These are phyloP conservation scores for Eriosoma lanigerum DNA, from an alignment of 1,140 invertebrate species.

Conservation along the genomic window DNA sequence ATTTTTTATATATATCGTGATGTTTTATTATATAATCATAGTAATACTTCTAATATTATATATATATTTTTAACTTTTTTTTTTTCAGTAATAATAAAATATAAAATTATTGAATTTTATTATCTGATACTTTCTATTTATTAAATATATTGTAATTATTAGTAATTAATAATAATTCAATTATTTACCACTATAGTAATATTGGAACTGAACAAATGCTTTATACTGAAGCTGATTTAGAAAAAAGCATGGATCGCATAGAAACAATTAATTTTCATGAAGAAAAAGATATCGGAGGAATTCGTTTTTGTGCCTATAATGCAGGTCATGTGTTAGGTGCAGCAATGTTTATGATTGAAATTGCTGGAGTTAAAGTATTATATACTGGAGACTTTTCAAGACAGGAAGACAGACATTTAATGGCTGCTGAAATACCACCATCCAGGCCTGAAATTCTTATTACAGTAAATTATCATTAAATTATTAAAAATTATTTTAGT, in stretches of 20 bases:
- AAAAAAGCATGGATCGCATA: slow-evolving; percentile 97
- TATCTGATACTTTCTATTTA: too few relatives aligned
- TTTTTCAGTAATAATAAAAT: too few relatives aligned
- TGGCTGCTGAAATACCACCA: slow-evolving; percentile 97
- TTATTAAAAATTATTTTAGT: neutral
- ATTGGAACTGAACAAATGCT: slow-evolving; percentile 97
- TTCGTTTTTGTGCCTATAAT: slow-evolving; percentile 98
- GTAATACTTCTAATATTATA: too few relatives aligned
- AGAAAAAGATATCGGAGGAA: slow-evolving; percentile 95
- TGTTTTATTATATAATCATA: too few relatives aligned
- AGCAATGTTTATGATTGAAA: slow-evolving; percentile 99
- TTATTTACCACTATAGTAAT: slow-evolving; percentile 67
- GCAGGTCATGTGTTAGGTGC: slow-evolving; percentile 98
- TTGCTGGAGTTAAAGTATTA: slow-evolving; percentile 92
- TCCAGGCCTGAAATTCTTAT: slow-evolving; percentile 96
- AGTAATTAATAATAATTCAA: too few relatives aligned
- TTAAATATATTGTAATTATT: too few relatives aligned
- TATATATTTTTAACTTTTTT: too few relatives aligned
- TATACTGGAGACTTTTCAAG: slow-evolving; percentile 99
- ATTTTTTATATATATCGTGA: too few relatives aligned
- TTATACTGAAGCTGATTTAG: slow-evolving; percentile 95
- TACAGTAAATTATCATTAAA: slow-evolving; percentile 64
- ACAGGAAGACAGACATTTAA: slow-evolving; percentile 98
- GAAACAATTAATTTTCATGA: slow-evolving; percentile 98
- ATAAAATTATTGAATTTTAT: too few relatives aligned